Evolutionary conservation across 2,888 invertebrate species (phyloP).

Genomic region (Diploptera punctata): DNA sequence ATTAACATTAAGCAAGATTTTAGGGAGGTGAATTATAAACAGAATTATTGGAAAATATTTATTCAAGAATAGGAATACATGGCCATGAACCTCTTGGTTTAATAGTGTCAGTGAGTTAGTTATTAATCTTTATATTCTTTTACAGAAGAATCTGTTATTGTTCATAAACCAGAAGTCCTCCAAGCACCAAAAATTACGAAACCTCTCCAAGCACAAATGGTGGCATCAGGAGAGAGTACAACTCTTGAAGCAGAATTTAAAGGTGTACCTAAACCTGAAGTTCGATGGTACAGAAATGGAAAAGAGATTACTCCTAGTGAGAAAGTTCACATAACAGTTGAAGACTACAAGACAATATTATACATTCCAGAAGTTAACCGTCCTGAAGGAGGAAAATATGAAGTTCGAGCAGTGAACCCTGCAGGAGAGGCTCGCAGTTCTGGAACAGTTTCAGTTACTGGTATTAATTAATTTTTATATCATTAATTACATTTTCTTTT

Average conservation of each 20-base stretch:
- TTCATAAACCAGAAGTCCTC: slow-evolving; percentile 60
- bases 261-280: slow-evolving; percentile 71
- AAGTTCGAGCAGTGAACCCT: slow-evolving; percentile 80
- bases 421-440: slow-evolving; percentile 81
- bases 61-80: no score
- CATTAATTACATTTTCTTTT: background rate
- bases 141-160: slow-evolving; percentile 48
- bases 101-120: no score
- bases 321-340: slow-evolving; percentile 64
- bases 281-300: slow-evolving; percentile 88
- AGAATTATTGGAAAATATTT: no score
- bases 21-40: no score
- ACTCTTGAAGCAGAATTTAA: slow-evolving; percentile 74
- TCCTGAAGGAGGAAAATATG: slow-evolving; percentile 86
- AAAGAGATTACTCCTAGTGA: slow-evolving; percentile 71
- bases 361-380: slow-evolving; percentile 71
- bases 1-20: no score
- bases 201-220: slow-evolving; percentile 77
- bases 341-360: slow-evolving; percentile 69
- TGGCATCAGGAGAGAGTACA: slow-evolving; percentile 72
- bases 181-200: slow-evolving; percentile 77
- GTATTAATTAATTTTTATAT: slow-evolving; percentile 50
- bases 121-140: no score
- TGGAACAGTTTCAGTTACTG: slow-evolving; percentile 79
- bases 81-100: no score